Evolutionary conservation across 2,888 invertebrate genomes (phyloP), one percentile per base, ranked within the genome.

Genomic region (Gymnoscelis rufifasciata): DNA sequence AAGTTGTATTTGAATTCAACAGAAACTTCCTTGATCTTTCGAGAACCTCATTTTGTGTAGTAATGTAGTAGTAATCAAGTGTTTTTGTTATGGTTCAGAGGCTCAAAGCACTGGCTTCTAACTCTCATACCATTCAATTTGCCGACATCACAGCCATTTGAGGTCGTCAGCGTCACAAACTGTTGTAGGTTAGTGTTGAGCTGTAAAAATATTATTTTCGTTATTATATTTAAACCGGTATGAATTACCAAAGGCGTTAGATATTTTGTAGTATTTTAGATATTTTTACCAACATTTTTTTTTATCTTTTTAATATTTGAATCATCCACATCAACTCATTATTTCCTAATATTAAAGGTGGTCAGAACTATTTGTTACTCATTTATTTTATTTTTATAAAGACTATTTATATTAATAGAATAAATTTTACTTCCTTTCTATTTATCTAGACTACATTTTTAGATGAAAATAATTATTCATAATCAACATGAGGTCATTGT

Each of bases 171-270:
- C 19, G 45, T 19, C 45, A 38, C 45, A 30, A 42, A 52, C 52
- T 52, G 48, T 53, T 55, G 46, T 45, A 54, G 65, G 53, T 63
- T 71, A 62, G 74, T 75, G 73, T 79, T 80, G 68, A 64, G 71
- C 66, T 74, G 68, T 76, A 59, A 68, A 67, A 70, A 69, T 71
- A 70, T 71, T 69, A 63, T 74, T 70, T 74, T 77, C 66, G 71
- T 83, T 79, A 72, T 71, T 70, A 63, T 71, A 68, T 71, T 57
- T 74, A 78, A 79, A 78, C 83, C 86, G 87, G 87, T 87, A 83
- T 77, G 71, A 71, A 78, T 83, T 83, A 86, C 87, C 87, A 87
- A 87, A 87, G 86, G 80, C 71, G 74, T 82, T 84, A 84, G 82
- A 68, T 84, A 82, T 76, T 45, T 74, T 73, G 74, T 84, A 79